Evolutionary conservation across 2,888 invertebrate genomes (phyloP).

Genomic region (Drosophila merina): DNA sequence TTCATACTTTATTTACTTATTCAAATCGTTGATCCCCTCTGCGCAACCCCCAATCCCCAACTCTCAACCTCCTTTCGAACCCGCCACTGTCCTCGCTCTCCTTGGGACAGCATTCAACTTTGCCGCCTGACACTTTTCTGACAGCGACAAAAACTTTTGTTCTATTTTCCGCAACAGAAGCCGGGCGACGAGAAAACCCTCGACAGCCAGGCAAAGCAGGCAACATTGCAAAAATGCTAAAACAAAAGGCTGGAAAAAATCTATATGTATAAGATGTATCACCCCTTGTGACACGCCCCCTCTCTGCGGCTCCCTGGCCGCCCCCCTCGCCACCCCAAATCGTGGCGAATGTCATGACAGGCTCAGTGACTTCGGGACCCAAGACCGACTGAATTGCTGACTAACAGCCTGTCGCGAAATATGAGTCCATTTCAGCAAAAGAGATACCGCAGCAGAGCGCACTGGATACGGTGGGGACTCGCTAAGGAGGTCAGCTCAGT

Average conservation of each 20-base stretch:
- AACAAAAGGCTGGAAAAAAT: constrained; percentile 55
- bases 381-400: constrained; percentile 72
- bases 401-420: constrained; percentile 80
- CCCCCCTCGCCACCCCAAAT: constrained; percentile 9
- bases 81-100: constrained; percentile 4
- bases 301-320: background rate
- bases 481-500: background rate
- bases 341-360: constrained; percentile 71
- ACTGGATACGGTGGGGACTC: constrained; percentile 21
- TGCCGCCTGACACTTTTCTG: constrained; percentile 82
- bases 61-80: constrained; percentile 46
- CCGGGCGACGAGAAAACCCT: constrained; percentile 41
- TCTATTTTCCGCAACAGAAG: constrained; percentile 68
- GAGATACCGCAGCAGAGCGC: constrained; percentile 50
- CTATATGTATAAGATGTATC: constrained; percentile 38
- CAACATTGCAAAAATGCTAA: constrained; percentile 59
- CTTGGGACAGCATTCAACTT: constrained; percentile 64
- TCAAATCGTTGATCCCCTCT: constrained; percentile 68
- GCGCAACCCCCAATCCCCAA: constrained; percentile 12
- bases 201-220: constrained; percentile 43
- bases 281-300: constrained; percentile 16
- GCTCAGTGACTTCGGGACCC: constrained; percentile 73
- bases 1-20: constrained; percentile 73
- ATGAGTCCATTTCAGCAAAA: constrained; percentile 77
- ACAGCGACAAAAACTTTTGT: constrained; percentile 80